Evolutionary conservation across 2,888 invertebrate species (phyloP).

Genomic region (Euplexia lucipara): DNA sequence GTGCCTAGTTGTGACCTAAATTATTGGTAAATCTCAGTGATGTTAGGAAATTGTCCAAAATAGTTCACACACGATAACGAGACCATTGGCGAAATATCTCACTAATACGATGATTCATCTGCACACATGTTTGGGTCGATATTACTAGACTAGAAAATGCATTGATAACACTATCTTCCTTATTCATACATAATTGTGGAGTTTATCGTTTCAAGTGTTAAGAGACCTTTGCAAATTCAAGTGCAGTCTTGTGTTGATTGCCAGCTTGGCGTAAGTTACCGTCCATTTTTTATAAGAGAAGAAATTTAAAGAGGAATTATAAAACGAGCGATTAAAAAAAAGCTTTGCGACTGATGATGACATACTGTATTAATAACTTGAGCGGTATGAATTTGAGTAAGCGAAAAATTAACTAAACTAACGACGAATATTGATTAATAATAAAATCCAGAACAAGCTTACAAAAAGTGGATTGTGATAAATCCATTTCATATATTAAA

Average conservation of each 20-base stretch:
- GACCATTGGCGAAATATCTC: conserved; percentile 11
- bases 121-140: conserved; percentile 47
- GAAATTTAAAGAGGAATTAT: too few species aligned
- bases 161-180: conserved; percentile 38
- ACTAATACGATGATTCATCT: conserved; percentile 26
- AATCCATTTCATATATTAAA: too few species aligned
- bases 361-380: too few species aligned
- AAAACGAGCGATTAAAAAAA: too few species aligned
- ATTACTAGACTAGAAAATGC: conserved; percentile 18
- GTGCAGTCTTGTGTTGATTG: not conserved
- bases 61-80: conserved; percentile 9
- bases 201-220: not conserved
- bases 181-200: not conserved
- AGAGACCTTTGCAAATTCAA: not conserved
- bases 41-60: not conserved
- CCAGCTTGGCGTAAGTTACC: too few species aligned
- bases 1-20: conserved; percentile 5
- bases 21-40: conserved; percentile 15
- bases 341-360: too few species aligned
- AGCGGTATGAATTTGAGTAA: too few species aligned
- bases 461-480: too few species aligned
- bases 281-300: too few species aligned
- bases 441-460: too few species aligned
- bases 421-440: too few species aligned
- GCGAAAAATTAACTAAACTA: too few species aligned